Percentiles rank a stretch among this genome's conserved stretches.
Evolutionary conservation across 2,888 invertebrate species (phyloP).

Genomic region (Silvanus unidentatus): DNA sequence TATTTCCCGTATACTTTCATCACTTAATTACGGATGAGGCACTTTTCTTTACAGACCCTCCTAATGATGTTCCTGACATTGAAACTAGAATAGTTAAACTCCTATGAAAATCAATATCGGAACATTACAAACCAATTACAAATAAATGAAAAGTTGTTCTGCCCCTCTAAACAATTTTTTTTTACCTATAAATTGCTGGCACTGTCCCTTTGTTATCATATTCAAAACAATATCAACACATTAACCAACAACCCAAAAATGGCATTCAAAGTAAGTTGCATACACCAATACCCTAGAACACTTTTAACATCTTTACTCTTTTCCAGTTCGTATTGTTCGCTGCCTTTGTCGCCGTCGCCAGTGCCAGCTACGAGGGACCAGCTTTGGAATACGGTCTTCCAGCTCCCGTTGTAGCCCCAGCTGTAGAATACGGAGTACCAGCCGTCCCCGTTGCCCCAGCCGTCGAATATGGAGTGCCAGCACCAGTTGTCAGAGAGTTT

Average conservation of each 20-base stretch:
- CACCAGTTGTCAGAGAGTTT: slow-evolving; percentile 14
- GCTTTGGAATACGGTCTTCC: slow-evolving; percentile 8
- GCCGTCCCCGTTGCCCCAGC: slow-evolving; percentile 15
- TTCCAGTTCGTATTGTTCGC: slow-evolving; percentile 22
- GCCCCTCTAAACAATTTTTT: no score
- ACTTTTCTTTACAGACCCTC: no score
- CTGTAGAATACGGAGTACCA: background rate
- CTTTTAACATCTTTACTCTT: slow-evolving; percentile 6
- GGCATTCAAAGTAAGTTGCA: slow-evolving; percentile 27
- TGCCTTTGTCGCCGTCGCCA: slow-evolving; percentile 20
- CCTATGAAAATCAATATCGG: no score
- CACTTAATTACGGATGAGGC: no score
- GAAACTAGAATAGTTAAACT: no score
- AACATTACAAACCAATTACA: no score
- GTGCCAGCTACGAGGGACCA: slow-evolving; percentile 18
- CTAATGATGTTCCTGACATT: no score
- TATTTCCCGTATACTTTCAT: no score
- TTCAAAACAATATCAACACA: no score
- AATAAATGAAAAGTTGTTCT: no score
- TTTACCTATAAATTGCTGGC: no score
- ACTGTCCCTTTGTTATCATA: no score
- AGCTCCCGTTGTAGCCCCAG: background rate
- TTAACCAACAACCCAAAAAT: slow-evolving; percentile 13
- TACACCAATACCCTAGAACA: background rate
- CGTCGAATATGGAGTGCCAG: background rate